phyloP scores from a whole-genome alignment of 2,113 vertebrate species.

The Cricetomys ansorgei region DNA sequence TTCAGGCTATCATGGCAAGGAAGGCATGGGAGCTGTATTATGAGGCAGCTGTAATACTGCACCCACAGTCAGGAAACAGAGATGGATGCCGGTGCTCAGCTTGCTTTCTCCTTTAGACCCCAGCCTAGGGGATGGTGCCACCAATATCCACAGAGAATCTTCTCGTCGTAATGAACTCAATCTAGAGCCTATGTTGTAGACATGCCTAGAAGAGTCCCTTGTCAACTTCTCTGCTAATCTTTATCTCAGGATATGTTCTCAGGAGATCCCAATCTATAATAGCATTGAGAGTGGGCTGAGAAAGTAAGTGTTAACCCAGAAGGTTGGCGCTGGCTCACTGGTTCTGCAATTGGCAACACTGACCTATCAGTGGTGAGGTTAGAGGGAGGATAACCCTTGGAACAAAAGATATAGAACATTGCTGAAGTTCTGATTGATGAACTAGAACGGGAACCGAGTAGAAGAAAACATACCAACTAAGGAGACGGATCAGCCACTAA shows the following conservation, averaged over 20 bases:
- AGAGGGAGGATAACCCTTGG: background rate
- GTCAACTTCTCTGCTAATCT: background rate
- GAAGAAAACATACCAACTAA: background rate
- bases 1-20: background rate
- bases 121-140: background rate
- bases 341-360: too few species aligned
- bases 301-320: background rate
- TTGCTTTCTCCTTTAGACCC: background rate
- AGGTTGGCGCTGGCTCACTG: background rate
- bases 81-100: background rate
- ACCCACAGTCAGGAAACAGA: background rate
- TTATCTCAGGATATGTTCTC: background rate
- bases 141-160: background rate
- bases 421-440: background rate
- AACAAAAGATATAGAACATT: background rate
- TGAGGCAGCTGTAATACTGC: background rate
- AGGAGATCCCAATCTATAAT: background rate
- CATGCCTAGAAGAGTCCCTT: background rate
- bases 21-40: background rate
- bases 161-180: too few species aligned
- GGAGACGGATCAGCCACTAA: background rate
- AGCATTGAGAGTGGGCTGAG: background rate
- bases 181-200: background rate
- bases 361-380: background rate
- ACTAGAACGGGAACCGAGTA: background rate